Percentiles rank a stretch among this genome's conserved stretches.
These are phyloP conservation scores for Galaxias olidus DNA, from an alignment of 2,797 vertebrate genomes.

Conservation along the genomic window DNA sequence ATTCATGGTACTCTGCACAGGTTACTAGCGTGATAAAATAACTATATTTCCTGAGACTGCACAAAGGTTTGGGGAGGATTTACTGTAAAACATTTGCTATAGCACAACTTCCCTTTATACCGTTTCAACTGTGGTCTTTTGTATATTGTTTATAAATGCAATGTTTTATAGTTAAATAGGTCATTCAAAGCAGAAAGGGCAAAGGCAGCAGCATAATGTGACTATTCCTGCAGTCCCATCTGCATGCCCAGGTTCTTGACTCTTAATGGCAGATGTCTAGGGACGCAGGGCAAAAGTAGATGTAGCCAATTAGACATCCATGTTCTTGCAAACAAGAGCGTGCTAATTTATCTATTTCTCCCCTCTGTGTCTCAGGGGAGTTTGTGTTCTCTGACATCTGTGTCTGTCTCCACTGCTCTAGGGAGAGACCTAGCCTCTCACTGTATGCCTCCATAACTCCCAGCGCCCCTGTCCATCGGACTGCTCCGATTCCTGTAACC, in stretches of 20 bases:
- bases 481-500: not conserved
- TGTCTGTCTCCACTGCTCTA: slow-evolving; percentile 55
- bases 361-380: slow-evolving; percentile 51
- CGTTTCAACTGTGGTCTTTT: too few relatives aligned
- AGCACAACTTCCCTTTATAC: too few relatives aligned
- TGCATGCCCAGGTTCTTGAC: slow-evolving; percentile 50
- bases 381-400: slow-evolving; percentile 65
- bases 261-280: slow-evolving; percentile 64
- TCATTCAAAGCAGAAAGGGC: slow-evolving; percentile 5
- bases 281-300: slow-evolving; percentile 44
- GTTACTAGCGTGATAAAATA: too few relatives aligned
- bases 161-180: too few relatives aligned
- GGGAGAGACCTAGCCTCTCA: slow-evolving; percentile 43
- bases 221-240: slow-evolving; percentile 37
- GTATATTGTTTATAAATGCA: too few relatives aligned
- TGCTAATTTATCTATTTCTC: slow-evolving; percentile 50
- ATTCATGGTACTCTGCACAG: too few relatives aligned
- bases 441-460: slow-evolving; percentile 3
- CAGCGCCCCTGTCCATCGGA: not conserved
- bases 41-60: too few relatives aligned
- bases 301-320: slow-evolving; percentile 50
- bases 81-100: too few relatives aligned
- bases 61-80: too few relatives aligned
- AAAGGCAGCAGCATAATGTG: slow-evolving; percentile 31
- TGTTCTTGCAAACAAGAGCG: slow-evolving; percentile 31